Evolutionary conservation across 2,113 vertebrate species (phyloP), one percentile per base, ranked within the genome.

Genomic region (Macquaria australasica): DNA sequence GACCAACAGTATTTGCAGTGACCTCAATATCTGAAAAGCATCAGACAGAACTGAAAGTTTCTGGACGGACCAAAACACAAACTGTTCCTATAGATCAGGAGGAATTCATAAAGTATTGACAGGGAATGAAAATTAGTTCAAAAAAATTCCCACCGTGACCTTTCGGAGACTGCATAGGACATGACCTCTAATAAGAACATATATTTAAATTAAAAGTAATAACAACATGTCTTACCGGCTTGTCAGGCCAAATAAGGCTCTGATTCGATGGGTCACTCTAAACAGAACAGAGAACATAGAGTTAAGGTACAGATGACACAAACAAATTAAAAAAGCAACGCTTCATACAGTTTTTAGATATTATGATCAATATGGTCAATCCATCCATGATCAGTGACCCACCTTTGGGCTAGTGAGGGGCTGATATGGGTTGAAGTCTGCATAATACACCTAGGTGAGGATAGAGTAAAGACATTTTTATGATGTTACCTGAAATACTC

Each of bases 351-450:
- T 9, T 64, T 23, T 37, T 18, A 74, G 1, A 74, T 60, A 69
- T 25, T n/a, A 8, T 28, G 15, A 1, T 55, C 10, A 18, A 16
- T 48, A 15, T 10, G n/a, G 4, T 63, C 0, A 12, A 8, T 53
- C 12, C 11, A 51, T n/a, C 4, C 12, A 9, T 14, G 25, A 43
- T 55, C 16, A 2, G 14, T 5, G 53, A 88, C 90, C 74, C 72
- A 96, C 95, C 84, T 91, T 78, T 2, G 92, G 90, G 63, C 84
- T 93, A 0, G 92, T 93, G 50, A 98, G 97, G 9, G 94, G 95
- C 59, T 97, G 95, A 76, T 97, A 96, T 53, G 95, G 95, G 64
- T 94, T 83, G 93, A 96, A 97, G 70, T 96, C 96, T 50, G 93
- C 48, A 84, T 96, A 97, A 93, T 97, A 98, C 81, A 94, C 93